Percentiles rank a stretch among this genome's conserved stretches.
These are phyloP conservation scores for Rhingia campestris DNA, from an alignment of 2,888 invertebrate genomes.

Conservation along the genomic window DNA sequence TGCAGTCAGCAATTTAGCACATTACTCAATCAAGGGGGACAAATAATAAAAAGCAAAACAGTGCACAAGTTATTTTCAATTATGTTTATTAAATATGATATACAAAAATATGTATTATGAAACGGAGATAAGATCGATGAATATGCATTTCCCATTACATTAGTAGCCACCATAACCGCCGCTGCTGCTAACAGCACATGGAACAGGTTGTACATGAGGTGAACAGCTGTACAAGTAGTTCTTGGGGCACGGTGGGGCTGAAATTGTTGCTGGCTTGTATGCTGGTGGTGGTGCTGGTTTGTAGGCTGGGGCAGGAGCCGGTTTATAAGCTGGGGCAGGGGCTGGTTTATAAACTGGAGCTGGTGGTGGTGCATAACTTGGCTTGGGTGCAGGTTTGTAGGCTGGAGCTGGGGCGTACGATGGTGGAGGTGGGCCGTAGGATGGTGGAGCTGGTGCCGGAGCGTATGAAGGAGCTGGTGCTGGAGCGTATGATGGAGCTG, in stretches of 20 bases:
- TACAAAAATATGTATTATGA: constrained; percentile 60
- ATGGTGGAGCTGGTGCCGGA: constrained; percentile 52
- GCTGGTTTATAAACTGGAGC: constrained; percentile 49
- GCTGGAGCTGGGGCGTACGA: constrained; percentile 52
- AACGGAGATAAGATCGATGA: constrained; percentile 59
- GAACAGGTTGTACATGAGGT: constrained; percentile 75
- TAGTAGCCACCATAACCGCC: constrained; percentile 70
- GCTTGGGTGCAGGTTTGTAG: constrained; percentile 33
- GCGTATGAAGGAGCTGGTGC: constrained; percentile 43
- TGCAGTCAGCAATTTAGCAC: constrained; percentile 51
- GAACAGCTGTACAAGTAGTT: constrained; percentile 77
- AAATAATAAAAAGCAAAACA: constrained; percentile 22
- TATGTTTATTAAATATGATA: constrained; percentile 58
- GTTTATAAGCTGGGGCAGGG: constrained; percentile 36
- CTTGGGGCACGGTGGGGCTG: constrained; percentile 76
- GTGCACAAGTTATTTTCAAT: constrained; percentile 35
- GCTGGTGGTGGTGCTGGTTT: constrained; percentile 58
- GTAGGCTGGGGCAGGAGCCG: constrained; percentile 51
- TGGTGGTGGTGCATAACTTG: constrained; percentile 48
- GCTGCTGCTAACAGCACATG: constrained; percentile 71
- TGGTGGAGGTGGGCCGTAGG: constrained; percentile 41
- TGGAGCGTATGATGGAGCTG: constrained; percentile 7
- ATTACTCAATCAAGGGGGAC: constrained; percentile 7
- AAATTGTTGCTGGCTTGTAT: constrained; percentile 60
- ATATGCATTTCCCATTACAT: constrained; percentile 43